Conservation (phyloP, 1,140 invertebrate species). For the Aphis craccivora region DNA sequence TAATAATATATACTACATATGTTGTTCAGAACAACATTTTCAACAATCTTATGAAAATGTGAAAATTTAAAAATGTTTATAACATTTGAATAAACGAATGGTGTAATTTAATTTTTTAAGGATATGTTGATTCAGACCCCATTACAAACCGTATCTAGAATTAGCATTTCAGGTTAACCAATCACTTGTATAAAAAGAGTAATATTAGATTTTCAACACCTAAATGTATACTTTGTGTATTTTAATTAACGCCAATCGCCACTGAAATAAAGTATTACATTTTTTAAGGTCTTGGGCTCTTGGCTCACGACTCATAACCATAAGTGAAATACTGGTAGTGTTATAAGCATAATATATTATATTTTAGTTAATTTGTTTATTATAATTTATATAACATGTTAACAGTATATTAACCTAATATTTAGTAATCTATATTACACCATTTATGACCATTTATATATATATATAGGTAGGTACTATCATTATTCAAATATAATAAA, state of each 20-base stretch:
- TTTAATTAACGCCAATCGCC: neutral
- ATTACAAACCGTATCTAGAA: neutral
- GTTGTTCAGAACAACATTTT: no score
- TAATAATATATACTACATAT: neutral
- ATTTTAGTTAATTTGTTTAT: neutral
- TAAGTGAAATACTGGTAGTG: neutral
- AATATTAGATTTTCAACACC: neutral
- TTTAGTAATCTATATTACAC: neutral
- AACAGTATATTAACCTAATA: neutral
- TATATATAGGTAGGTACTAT: neutral
- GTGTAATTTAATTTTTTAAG: neutral
- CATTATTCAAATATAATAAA: neutral
- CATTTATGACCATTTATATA: neutral
- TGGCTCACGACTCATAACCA: neutral
- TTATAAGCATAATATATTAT: neutral
- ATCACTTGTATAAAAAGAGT: neutral
- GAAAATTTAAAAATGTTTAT: neutral
- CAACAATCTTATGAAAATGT: neutral
- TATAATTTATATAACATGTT: neutral
- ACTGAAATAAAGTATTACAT: neutral
- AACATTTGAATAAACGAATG: neutral
- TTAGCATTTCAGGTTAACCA: neutral
- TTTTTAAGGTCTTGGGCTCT: neutral
- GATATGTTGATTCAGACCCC: neutral
- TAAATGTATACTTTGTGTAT: neutral